These are phyloP conservation scores for Temnothorax curvispinosus DNA, from an alignment of 1,140 invertebrate genomes.

Conservation along the genomic window DNA sequence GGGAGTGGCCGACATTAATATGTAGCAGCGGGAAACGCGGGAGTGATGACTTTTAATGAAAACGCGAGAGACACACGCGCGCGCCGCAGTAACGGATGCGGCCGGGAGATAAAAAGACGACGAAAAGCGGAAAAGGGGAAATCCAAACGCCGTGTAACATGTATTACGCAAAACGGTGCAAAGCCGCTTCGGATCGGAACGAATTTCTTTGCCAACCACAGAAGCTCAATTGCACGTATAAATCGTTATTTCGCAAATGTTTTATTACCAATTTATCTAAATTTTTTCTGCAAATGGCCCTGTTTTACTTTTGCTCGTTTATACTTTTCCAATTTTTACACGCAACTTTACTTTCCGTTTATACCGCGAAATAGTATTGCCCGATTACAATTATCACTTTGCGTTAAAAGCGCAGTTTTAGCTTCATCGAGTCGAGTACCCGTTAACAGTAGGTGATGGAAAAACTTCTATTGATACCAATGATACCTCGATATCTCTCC, in stretches of 20 bases:
- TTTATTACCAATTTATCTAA: not conserved
- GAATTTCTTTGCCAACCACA: not conserved
- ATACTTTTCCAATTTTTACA: not conserved
- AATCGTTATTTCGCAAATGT: slow-evolving; percentile 6
- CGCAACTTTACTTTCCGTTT: not conserved
- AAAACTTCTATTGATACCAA: slow-evolving; percentile 23
- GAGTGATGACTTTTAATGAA: slow-evolving; percentile 63
- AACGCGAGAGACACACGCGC: slow-evolving; percentile 47
- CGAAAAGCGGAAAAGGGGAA: not conserved
- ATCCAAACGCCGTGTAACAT: not conserved
- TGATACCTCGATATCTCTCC: slow-evolving; percentile 3
- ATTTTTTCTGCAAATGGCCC: not conserved
- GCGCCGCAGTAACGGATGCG: slow-evolving; percentile 39
- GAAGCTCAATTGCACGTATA: not conserved
- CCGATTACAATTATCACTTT: not conserved
- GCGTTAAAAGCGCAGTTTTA: not conserved
- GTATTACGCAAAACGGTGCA: slow-evolving; percentile 5
- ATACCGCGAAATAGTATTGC: not conserved
- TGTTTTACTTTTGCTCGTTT: not conserved
- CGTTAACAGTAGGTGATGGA: not conserved
- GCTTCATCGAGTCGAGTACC: not conserved
- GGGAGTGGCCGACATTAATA: slow-evolving; percentile 47
- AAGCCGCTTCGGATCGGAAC: not conserved
- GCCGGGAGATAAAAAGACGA: slow-evolving; percentile 42
- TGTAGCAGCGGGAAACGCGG: slow-evolving; percentile 47